phyloP scores from a whole-genome alignment of 2,113 vertebrate genomes.

The Siniperca chuatsi region DNA sequence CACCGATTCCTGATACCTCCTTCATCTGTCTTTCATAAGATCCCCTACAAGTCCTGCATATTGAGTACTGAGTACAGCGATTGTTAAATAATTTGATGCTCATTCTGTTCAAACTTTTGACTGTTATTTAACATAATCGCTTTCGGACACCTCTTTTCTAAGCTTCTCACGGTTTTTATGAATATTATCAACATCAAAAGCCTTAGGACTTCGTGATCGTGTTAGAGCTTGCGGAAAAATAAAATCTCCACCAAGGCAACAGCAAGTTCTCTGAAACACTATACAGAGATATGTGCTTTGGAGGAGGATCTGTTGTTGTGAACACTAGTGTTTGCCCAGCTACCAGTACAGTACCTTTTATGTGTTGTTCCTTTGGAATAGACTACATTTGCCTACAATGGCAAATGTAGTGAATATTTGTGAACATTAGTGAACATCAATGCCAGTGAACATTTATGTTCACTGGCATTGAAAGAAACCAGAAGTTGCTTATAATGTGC shows the following conservation, averaged over 20 bases:
- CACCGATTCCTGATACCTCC: conserved; percentile 7
- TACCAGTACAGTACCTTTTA: not conserved
- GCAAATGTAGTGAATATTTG: too few relatives aligned
- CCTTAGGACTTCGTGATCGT: not conserved
- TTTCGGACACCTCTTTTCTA: not conserved
- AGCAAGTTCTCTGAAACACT: not conserved
- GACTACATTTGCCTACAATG: too few relatives aligned
- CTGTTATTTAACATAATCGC: not conserved
- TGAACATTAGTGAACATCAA: too few relatives aligned
- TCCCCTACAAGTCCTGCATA: conserved; percentile 1
- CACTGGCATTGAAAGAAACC: not conserved
- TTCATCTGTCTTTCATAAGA: conserved; percentile 20
- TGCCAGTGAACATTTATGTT: not conserved
- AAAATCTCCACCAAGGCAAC: not conserved
- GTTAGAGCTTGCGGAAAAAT: too few relatives aligned
- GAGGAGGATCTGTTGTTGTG: conserved; percentile 2
- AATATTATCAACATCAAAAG: not conserved
- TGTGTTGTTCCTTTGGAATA: not conserved
- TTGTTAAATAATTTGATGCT: not conserved
- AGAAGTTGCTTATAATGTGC: not conserved
- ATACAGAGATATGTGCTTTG: not conserved
- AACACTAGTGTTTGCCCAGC: not conserved
- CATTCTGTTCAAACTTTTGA: not conserved
- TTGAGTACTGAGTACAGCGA: not conserved
- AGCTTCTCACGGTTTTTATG: not conserved